phyloP scores from a whole-genome alignment of 64 coral and sea anemone species.

The Cladopsammia gracilis region DNA sequence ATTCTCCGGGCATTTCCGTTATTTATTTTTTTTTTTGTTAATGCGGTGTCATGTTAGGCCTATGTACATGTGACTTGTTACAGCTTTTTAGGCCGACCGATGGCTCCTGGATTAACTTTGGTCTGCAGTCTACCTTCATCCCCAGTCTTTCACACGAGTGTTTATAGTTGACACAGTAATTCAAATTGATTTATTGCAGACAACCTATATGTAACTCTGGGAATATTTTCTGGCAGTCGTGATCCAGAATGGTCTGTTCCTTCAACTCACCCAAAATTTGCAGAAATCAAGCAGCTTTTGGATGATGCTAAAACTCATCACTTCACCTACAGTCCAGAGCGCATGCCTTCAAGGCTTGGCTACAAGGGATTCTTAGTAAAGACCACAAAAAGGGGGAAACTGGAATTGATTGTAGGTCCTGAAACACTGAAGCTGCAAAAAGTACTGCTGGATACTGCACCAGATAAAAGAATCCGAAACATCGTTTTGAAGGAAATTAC shows the following conservation, averaged over 20 bases:
- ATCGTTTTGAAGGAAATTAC: neutral
- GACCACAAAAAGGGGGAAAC: neutral
- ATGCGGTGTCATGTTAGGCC: too few species aligned
- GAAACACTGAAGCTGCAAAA: neutral
- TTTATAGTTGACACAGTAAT: too few species aligned
- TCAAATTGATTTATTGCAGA: too few species aligned
- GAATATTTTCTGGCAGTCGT: slow-evolving; percentile 6
- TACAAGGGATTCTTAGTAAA: slow-evolving; percentile 25
- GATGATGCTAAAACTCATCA: neutral
- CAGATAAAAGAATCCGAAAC: neutral
- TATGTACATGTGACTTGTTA: too few species aligned
- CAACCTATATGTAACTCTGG: neutral
- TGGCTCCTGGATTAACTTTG: too few species aligned
- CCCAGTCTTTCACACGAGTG: too few species aligned
- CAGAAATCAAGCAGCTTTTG: neutral
- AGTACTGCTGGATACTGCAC: neutral
- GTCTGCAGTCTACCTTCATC: too few species aligned
- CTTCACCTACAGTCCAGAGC: neutral
- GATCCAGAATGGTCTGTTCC: slow-evolving; percentile 10
- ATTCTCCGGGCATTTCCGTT: too few species aligned
- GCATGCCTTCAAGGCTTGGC: neutral
- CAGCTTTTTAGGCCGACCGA: too few species aligned
- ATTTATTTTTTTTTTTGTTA: too few species aligned
- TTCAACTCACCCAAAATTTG: neutral
- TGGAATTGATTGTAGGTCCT: neutral